Evolutionary conservation across 1,140 invertebrate species (phyloP), one percentile per base, ranked within the genome.

Genomic region (Dreissena polymorpha): DNA sequence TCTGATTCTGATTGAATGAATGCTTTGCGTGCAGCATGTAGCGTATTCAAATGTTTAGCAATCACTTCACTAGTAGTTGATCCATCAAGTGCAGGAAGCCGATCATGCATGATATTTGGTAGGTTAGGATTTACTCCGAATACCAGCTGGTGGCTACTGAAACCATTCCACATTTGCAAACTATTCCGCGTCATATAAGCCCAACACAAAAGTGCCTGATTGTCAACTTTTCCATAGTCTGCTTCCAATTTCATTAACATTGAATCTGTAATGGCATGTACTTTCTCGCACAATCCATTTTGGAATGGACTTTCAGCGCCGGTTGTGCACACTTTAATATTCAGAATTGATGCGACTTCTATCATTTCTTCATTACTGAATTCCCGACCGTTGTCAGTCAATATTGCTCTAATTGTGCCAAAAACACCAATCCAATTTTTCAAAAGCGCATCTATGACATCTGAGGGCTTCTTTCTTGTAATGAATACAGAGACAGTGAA

Each of bases 121-220:
- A n/a, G n/a, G n/a, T n/a, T n/a, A n/a, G n/a, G n/a, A n/a, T n/a
- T n/a, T n/a, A n/a, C n/a, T n/a, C n/a, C 49, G 49, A 67, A 84
- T 16, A 64, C 78, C 39, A 50, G 55, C 25, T 53, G 82, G 3
- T 85, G 27, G 39, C 75, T 84, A 51, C 79, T 73, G 39, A 82
- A 86, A 64, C 85, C 85, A 79, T 86, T 80, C 49, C 55, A 84
- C 81, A 86, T 84, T 75, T 86, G 81, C 0, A 86, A 60, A 16
- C 29, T 49, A 55, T 84, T 79, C 27, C 29, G 64, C 10, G 85
- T 75, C 85, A 86, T 86, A 67, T 86, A 83, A 27, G 80, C 85
- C 75, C 74, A 86, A 0, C 13, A 57, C 13, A 79, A 23, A 29
- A 18, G 77, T 84, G 21, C 77, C 57, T n/a, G n/a, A n/a, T n/a